Conservation (phyloP, 2,888 invertebrate genomes). For the Thelaira solivaga region DNA sequence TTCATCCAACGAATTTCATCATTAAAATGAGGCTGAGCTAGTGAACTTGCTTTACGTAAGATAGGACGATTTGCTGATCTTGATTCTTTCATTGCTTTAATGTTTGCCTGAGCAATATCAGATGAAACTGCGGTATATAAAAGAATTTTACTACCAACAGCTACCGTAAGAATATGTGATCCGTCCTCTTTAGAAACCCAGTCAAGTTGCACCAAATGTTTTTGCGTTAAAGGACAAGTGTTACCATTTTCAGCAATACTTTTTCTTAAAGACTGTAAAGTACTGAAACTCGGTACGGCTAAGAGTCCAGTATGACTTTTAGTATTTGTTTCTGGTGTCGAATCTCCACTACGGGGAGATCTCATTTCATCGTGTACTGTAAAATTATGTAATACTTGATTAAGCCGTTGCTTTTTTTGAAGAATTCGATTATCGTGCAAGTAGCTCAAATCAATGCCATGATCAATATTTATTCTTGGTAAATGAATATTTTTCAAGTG, state of each 20-base stretch:
- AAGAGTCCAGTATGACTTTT: slow-evolving; percentile 78
- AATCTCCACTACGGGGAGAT: slow-evolving; percentile 79
- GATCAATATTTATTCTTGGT: slow-evolving; percentile 88
- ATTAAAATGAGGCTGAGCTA: slow-evolving; percentile 91
- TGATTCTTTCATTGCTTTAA: slow-evolving; percentile 93
- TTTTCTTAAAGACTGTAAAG: slow-evolving; percentile 89
- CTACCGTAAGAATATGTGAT: slow-evolving; percentile 97
- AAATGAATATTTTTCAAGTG: slow-evolving; percentile 94
- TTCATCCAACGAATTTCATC: slow-evolving; percentile 99
- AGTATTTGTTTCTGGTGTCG: slow-evolving; percentile 74
- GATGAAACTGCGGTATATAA: slow-evolving; percentile 95
- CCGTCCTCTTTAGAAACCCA: slow-evolving; percentile 99
- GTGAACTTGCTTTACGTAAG: slow-evolving; percentile 91
- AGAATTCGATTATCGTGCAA: slow-evolving; percentile 87
- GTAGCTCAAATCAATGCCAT: slow-evolving; percentile 89
- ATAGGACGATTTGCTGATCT: slow-evolving; percentile 90
- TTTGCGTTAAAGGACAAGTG: slow-evolving; percentile 92
- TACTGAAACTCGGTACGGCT: slow-evolving; percentile 94
- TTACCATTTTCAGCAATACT: slow-evolving; percentile 95
- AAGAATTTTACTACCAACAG: slow-evolving; percentile 94
- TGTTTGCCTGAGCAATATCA: slow-evolving; percentile 95
- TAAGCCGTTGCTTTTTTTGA: slow-evolving; percentile 89
- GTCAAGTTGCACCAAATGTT: slow-evolving; percentile 95
- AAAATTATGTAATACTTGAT: slow-evolving; percentile 88
- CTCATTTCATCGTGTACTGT: slow-evolving; percentile 87